phyloP scores from a whole-genome alignment of 2,113 vertebrate genomes.

The Mormyrus iriodes region DNA sequence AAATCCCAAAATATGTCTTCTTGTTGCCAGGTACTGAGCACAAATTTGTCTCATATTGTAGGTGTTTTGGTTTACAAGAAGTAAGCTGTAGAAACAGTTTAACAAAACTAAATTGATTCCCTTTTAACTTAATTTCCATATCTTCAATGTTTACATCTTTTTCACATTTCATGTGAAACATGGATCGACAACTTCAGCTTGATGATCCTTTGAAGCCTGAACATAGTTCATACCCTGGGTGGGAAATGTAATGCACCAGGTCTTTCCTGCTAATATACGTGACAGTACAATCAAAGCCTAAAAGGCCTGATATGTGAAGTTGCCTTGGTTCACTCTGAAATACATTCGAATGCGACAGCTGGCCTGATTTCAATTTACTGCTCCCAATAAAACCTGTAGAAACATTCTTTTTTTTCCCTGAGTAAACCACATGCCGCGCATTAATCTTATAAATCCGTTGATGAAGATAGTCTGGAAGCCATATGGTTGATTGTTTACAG shows the following conservation, averaged over 20 bases:
- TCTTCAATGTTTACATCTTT: neutral
- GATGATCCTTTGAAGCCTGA: neutral
- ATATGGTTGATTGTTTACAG: conserved; percentile 26
- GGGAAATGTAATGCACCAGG: neutral
- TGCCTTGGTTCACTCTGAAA: neutral
- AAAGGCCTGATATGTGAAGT: neutral
- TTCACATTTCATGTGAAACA: neutral
- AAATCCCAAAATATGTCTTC: neutral
- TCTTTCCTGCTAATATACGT: neutral
- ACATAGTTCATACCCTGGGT: neutral
- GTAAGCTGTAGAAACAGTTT: neutral
- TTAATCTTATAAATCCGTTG: neutral
- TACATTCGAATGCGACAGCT: neutral
- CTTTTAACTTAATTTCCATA: neutral
- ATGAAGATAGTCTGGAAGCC: conserved; percentile 24
- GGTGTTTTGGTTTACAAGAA: neutral
- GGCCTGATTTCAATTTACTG: neutral
- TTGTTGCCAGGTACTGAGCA: neutral
- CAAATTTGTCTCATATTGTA: neutral
- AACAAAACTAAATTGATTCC: neutral
- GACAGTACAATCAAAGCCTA: neutral
- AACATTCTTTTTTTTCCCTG: neutral
- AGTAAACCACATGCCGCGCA: neutral
- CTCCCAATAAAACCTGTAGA: neutral
- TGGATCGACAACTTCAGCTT: neutral